Evolutionary conservation across 1,140 invertebrate species (phyloP), one percentile per base, ranked within the genome.

Genomic region (Pseudachorutes palmiensis): DNA sequence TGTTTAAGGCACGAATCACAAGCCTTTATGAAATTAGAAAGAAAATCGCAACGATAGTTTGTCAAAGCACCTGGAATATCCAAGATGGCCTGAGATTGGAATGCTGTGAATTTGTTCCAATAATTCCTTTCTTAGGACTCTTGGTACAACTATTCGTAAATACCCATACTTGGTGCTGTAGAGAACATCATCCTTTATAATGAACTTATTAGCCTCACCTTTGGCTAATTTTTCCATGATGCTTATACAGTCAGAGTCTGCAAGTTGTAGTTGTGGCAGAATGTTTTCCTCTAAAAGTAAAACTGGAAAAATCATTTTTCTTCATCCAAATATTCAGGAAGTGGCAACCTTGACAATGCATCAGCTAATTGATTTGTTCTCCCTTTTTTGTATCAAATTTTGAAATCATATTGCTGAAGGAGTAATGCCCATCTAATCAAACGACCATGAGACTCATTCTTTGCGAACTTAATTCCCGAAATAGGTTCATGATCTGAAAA

Each of bases 11-110:
- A 65, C n/a, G 29, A 2, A 30, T 58, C 49, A 36, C 64, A 65
- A 36, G 41, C 29, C 28, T 2, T 9, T 5, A 78, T 68, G 70
- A 51, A 59, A 16, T 58, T 30, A 16, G 9, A 76, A 79, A 61
- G 75, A 77, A 68, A 32, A 65, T 5, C 51, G 48, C 29, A 12
- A 22, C 1, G 31, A 16, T 19, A 65, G 48, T 57, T 49, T 57
- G 31, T 32, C 22, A 33, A 19, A 33, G 22, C 59, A 61, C 16
- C 29, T 31, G 2, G 19, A 28, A 19, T 41, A 41, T 41, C 51
- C 51, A 9, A 26, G 5, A 55, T 55, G 51, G 9, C 51, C 51
- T 14, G 14, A n/a, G 3, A n/a, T 26, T 3, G 51, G 51, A 9
- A n/a, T 5, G 9, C 9, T 14, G 51, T 55, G 51, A 5, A n/a